A percentile compares a stretch with the other conserved stretches of the same genome.
These are phyloP conservation scores for Euschistus heros DNA, from an alignment of 1,140 invertebrate genomes.

Conservation along the genomic window DNA sequence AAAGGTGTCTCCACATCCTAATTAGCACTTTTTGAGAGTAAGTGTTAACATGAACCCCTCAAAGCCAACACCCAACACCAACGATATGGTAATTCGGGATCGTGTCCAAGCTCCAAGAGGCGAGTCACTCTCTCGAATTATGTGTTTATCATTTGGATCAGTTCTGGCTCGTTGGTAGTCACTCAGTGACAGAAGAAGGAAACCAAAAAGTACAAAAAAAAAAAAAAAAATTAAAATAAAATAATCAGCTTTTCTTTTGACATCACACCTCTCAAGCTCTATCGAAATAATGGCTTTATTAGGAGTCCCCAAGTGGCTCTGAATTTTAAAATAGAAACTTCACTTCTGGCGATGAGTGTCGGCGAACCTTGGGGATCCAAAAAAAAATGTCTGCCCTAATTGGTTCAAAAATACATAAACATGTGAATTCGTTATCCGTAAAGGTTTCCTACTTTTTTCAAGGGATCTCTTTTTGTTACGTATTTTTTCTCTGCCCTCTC, in stretches of 20 bases:
- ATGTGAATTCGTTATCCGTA: slow-evolving; percentile 13
- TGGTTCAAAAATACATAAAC: slow-evolving; percentile 16
- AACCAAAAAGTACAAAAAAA: not conserved
- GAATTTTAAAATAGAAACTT: not conserved
- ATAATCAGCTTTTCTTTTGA: not conserved
- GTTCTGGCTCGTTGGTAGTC: slow-evolving; percentile 3
- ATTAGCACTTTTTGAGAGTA: no score
- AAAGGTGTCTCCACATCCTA: no score
- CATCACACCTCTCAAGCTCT: not conserved
- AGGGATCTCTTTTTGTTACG: no score
- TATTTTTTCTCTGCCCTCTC: no score
- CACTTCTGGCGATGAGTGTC: not conserved
- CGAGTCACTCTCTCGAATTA: no score
- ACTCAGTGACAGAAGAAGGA: not conserved
- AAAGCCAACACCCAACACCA: no score
- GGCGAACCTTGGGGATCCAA: not conserved
- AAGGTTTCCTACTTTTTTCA: no score
- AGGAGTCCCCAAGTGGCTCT: not conserved
- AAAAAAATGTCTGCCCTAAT: slow-evolving; percentile 9
- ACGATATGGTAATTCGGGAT: no score
- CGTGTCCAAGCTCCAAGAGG: no score
- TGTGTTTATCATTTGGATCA: not conserved
- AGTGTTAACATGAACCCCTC: no score
- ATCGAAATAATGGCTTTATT: slow-evolving; percentile 13
- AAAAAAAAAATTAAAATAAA: not conserved